Conservation (phyloP, 2,888 invertebrate genomes). For the Endomychus coccineus region DNA sequence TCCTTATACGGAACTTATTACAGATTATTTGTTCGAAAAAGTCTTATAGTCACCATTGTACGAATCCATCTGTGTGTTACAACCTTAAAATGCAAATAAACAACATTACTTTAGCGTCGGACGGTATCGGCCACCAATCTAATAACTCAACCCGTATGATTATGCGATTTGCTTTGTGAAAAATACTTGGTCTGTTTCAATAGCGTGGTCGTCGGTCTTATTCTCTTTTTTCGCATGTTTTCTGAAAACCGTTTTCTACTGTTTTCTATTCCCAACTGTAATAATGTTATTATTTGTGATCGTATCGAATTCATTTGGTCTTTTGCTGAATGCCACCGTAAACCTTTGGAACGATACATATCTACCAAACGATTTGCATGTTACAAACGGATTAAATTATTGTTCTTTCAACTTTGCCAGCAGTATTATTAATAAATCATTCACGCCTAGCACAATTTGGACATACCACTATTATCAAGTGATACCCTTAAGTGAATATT, state of each 20-base stretch:
- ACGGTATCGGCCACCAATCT: too few relatives aligned
- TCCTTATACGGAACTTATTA: too few relatives aligned
- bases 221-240: neutral
- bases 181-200: neutral
- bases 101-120: too few relatives aligned
- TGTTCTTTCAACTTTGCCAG: neutral
- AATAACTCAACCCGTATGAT: constrained; percentile 1
- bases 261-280: neutral
- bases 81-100: too few relatives aligned
- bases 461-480: too few relatives aligned
- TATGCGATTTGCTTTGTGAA: neutral
- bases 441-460: too few relatives aligned
- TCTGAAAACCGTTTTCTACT: neutral
- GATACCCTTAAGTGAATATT: too few relatives aligned
- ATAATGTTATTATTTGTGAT: constrained; percentile 1
- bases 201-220: neutral
- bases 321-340: neutral
- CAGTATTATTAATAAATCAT: too few relatives aligned
- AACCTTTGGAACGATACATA: neutral
- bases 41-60: too few relatives aligned
- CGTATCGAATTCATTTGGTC: neutral
- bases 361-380: neutral
- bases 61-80: too few relatives aligned
- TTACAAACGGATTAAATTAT: neutral
- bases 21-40: too few relatives aligned